A percentile compares a stretch with the other conserved stretches of the same genome.
Evolutionary conservation across 1,140 invertebrate genomes (phyloP).

Genomic region (Tetragnatha versicolor): DNA sequence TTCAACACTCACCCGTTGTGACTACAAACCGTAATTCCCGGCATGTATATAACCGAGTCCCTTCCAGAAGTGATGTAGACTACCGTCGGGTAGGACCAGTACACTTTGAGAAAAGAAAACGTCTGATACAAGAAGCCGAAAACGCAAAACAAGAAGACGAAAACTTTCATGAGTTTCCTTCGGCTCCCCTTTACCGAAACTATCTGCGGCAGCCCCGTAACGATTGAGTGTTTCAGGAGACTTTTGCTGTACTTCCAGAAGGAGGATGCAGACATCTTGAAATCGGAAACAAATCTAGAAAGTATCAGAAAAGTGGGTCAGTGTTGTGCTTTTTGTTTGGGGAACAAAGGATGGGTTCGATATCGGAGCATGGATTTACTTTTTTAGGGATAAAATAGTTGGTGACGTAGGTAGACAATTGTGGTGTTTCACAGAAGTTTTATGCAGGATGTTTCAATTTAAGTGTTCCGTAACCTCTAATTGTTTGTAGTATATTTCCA

Average conservation of each 20-base stretch:
- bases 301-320: too few species aligned
- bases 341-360: too few species aligned
- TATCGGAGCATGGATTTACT: too few species aligned
- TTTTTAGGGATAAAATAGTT: too few species aligned
- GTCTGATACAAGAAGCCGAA: not conserved
- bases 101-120: not conserved
- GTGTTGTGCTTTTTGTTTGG: too few species aligned
- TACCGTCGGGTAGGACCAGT: not conserved
- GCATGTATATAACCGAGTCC: not conserved
- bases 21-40: not conserved
- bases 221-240: not conserved
- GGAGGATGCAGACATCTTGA: not conserved
- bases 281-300: too few species aligned
- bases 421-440: too few species aligned
- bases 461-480: too few species aligned
- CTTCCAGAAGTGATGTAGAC: not conserved
- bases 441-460: too few species aligned
- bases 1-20: constrained; percentile 7
- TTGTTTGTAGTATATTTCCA: too few species aligned
- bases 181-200: not conserved
- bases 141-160: not conserved
- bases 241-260: not conserved
- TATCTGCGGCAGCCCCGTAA: constrained; percentile 8
- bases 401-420: too few species aligned
- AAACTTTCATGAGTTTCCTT: not conserved